These are phyloP conservation scores for Pelagia noctiluca DNA, from an alignment of 30 jellyfish, hydroid and myxozoan genomes.

Conservation along the genomic window DNA sequence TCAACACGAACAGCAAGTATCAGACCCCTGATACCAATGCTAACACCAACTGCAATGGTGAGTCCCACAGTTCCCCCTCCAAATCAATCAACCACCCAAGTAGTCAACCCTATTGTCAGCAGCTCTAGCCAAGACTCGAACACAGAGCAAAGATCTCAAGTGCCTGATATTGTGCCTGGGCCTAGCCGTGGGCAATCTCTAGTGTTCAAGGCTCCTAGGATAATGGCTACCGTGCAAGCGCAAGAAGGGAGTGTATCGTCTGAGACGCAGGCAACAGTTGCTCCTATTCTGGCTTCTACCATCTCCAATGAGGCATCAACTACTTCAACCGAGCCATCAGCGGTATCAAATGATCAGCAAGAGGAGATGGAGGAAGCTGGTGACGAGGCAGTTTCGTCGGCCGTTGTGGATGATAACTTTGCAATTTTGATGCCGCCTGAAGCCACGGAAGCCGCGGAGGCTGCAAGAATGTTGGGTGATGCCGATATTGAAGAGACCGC, in stretches of 20 bases:
- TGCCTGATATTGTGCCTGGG: conserved; percentile 56
- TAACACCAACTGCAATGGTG: conserved; percentile 98
- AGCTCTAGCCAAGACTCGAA: background rate
- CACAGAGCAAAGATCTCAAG: conserved; percentile 53
- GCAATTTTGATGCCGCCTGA: background rate
- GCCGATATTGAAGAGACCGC: conserved; percentile 46
- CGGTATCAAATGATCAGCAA: background rate
- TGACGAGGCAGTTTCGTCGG: conserved; percentile 17
- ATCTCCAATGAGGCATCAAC: conserved; percentile 13
- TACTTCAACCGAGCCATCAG: background rate
- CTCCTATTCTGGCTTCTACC: conserved; percentile 60
- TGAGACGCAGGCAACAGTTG: conserved; percentile 66
- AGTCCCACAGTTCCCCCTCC: conserved; percentile 96
- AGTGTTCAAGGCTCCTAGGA: conserved; percentile 68
- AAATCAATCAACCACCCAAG: conserved; percentile 63
- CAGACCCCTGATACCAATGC: conserved; percentile 86
- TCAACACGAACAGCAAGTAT: conserved; percentile 94
- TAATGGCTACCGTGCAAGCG: conserved; percentile 51
- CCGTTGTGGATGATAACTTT: background rate
- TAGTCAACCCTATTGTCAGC: conserved; percentile 38
- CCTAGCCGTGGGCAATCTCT: conserved; percentile 73
- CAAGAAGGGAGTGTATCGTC: conserved; percentile 51
- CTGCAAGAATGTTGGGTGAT: background rate
- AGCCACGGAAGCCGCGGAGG: background rate
- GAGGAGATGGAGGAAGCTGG: conserved; percentile 39